Evolutionary conservation across 2,888 invertebrate genomes (phyloP).

Genomic region (Rhimphoctona megacephalus): DNA sequence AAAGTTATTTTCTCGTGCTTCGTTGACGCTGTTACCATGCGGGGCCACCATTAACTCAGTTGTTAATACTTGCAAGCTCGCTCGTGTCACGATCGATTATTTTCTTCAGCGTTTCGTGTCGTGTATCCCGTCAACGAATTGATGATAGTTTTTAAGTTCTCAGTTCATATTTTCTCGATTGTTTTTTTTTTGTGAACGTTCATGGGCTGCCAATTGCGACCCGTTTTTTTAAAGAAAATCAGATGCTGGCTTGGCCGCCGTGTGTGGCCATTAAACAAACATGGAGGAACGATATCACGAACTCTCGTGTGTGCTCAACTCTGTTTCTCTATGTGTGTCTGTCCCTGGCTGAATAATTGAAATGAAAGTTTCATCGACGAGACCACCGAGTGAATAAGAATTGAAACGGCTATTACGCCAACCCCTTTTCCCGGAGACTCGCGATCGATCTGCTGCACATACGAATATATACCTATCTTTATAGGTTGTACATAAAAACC

Average conservation of each 20-base stretch:
- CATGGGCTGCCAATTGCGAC: conserved; percentile 39
- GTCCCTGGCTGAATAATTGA: conserved; percentile 56
- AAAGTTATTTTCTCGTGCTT: conserved; percentile 48
- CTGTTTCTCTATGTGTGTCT: conserved; percentile 28
- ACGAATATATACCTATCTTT: conserved; percentile 3
- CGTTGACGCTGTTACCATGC: conserved; percentile 57
- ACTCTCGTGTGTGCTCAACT: conserved; percentile 14
- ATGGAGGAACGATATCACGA: conserved; percentile 40
- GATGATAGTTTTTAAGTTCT: conserved; percentile 56
- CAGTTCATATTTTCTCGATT: not conserved
- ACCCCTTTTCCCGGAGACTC: conserved; percentile 26
- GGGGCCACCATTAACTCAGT: conserved; percentile 50
- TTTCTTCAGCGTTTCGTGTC: conserved; percentile 44
- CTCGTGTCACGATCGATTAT: conserved; percentile 63
- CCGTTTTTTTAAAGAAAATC: conserved; percentile 60
- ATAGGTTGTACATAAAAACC: not conserved
- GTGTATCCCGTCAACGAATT: conserved; percentile 53
- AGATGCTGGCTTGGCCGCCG: conserved; percentile 29
- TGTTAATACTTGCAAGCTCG: conserved; percentile 45
- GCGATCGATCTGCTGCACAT: conserved; percentile 15
- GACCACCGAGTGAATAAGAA: conserved; percentile 45
- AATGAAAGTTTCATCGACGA: conserved; percentile 56
- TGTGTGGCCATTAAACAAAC: conserved; percentile 54
- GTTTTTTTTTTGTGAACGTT: conserved; percentile 12
- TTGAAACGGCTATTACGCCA: conserved; percentile 42